Evolutionary conservation across 35 echinoderm and acorn worm genomes (phyloP).

Genomic region (Patiria miniata): DNA sequence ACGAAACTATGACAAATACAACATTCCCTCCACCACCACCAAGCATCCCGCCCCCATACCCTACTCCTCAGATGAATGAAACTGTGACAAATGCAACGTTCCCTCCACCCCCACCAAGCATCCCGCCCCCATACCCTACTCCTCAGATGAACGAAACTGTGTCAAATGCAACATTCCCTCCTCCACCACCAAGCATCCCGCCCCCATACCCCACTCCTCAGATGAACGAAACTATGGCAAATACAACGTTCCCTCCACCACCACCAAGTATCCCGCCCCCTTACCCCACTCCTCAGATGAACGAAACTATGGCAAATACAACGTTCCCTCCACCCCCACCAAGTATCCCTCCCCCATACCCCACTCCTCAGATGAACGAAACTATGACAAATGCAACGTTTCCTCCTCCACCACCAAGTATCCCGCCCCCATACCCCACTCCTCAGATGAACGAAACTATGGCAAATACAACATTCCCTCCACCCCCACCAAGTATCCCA

Average conservation of each 20-base stretch:
- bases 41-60: background rate
- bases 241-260: background rate
- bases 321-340: background rate
- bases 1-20: background rate
- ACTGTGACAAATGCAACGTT: background rate
- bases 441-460: no score
- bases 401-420: background rate
- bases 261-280: background rate
- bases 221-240: background rate
- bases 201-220: background rate
- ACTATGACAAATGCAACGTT: background rate
- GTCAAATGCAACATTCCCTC: background rate
- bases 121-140: background rate
- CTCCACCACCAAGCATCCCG: background rate
- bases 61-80: background rate
- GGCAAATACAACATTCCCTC: no score
- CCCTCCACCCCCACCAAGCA: background rate
- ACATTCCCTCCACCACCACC: background rate
- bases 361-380: background rate
- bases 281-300: background rate
- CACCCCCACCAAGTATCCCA: background rate
- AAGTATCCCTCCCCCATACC: background rate
- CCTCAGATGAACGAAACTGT: background rate
- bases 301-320: background rate
- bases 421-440: background rate